Base-by-base conservation (phyloP, 2,113 vertebrate species). In the Lampris megalopsis region DNA sequence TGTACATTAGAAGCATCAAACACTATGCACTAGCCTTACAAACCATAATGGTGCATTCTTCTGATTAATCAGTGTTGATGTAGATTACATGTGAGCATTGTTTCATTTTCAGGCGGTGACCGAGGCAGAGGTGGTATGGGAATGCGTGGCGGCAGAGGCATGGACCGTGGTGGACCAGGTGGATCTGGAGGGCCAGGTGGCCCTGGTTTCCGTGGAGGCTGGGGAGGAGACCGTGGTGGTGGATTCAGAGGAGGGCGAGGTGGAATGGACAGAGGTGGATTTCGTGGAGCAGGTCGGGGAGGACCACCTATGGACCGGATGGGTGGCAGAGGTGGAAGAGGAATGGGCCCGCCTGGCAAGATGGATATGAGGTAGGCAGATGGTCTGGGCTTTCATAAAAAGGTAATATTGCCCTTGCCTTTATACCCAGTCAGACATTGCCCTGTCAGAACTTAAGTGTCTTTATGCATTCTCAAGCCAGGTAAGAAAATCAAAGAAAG, bases 211-310 rank as follows among this genome's bases (percentile, higher is more conserved):
- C 91, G 97, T 61, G 98, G 97, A 0, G 96, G 96, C 53, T 95
- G 97, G 79, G 97, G 97, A 1, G 96, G 96, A 52, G 97, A 98
- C 73, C 94, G 97, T 38, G 97, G 97, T 0, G 97, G 97, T 0
- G 94, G 93, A 1, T 95, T 95, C 80, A 90, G 94, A 68, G 97
- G 95, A 54, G 64, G 92, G 0, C 95, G 97, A 1, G 95, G 97
- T 11, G 97, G 97, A 6, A 97, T 97, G 97, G 97, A 98, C 68
- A 88, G 97, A 75, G 97, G 97, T 0, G 96, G 97, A 13, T 98
- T 97, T 63, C 70, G 96, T 42, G 92, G 92, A 83, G 48, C 93
- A 5, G 93, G 96, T 0, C 95, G 97, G 35, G 96, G 94, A 41
- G 93, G 97, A 24, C 93, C 94, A 38, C 97, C 97, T 9, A 99